These are phyloP conservation scores for Muraenolepis orangiensis DNA, from an alignment of 2,797 vertebrate species.

Conservation along the genomic window DNA sequence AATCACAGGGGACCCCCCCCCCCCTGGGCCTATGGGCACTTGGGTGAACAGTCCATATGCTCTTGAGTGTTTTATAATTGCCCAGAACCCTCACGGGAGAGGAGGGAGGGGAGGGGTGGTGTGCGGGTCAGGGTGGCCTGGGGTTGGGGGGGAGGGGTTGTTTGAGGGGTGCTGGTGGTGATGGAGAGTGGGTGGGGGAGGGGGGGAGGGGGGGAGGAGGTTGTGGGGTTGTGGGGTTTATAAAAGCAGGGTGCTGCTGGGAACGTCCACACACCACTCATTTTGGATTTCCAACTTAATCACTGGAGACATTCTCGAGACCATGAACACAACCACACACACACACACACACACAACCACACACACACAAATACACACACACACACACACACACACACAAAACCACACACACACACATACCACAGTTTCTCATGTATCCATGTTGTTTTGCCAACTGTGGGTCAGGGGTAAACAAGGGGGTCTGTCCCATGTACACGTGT, in stretches of 20 bases:
- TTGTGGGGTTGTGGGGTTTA: too few species aligned
- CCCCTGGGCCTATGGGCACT: background rate
- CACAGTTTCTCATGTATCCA: too few species aligned
- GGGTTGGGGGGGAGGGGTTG: too few species aligned
- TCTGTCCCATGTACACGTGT: too few species aligned
- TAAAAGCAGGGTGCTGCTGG: background rate
- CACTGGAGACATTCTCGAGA: background rate
- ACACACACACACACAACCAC: background rate
- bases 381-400: background rate
- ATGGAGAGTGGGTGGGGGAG: background rate
- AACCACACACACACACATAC: background rate
- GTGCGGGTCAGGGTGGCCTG: too few species aligned
- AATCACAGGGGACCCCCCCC: background rate
- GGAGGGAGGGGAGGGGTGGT: too few species aligned
- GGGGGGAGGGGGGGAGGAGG: too few species aligned
- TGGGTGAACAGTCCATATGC: background rate
- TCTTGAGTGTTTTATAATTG: background rate
- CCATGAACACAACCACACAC: too few species aligned
- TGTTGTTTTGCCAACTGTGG: too few species aligned
- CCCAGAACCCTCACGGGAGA: background rate
- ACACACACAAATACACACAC: background rate
- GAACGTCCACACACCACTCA: background rate
- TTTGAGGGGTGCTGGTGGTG: too few species aligned
- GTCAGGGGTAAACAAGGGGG: too few species aligned
- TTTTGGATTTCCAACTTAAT: background rate